These are phyloP conservation scores for Rhinella marina DNA, from an alignment of 2,797 vertebrate species.

Conservation along the genomic window DNA sequence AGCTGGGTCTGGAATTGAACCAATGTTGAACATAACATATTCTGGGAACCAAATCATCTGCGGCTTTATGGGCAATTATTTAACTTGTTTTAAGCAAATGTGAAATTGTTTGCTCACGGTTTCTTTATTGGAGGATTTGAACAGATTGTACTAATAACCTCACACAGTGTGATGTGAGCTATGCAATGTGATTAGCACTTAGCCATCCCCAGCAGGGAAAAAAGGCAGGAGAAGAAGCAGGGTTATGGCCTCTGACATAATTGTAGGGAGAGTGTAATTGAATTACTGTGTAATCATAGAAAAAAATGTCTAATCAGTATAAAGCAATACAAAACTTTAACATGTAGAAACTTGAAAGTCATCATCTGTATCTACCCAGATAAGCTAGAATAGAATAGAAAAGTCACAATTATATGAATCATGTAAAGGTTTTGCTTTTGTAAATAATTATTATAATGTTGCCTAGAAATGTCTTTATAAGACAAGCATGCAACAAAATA, in stretches of 20 bases:
- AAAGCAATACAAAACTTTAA: constrained; percentile 47
- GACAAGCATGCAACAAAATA: not conserved
- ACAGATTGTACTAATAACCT: constrained; percentile 57
- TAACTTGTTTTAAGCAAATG: constrained; percentile 43
- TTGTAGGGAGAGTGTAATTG: constrained; percentile 48
- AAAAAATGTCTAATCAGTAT: constrained; percentile 52
- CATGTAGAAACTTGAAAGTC: constrained; percentile 12
- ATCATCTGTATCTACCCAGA: constrained; percentile 8
- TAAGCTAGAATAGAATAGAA: not conserved
- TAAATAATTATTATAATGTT: not conserved
- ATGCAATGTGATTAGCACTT: constrained; percentile 34
- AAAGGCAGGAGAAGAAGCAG: constrained; percentile 30
- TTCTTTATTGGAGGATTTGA: constrained; percentile 54
- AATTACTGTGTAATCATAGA: constrained; percentile 54
- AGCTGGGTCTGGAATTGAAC: not conserved
- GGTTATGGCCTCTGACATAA: constrained; percentile 55
- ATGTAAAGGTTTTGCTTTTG: not conserved
- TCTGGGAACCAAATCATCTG: constrained; percentile 21
- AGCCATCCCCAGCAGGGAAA: constrained; percentile 43
- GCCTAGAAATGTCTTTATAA: not conserved
- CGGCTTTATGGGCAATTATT: constrained; percentile 22
- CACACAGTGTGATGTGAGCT: constrained; percentile 49
- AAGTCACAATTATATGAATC: not conserved
- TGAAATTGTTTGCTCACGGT: constrained; percentile 34
- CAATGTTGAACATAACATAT: not conserved